Evolutionary conservation across 2,888 invertebrate genomes (phyloP), one percentile per base, ranked within the genome.

Genomic region (Diarsia dahlii): DNA sequence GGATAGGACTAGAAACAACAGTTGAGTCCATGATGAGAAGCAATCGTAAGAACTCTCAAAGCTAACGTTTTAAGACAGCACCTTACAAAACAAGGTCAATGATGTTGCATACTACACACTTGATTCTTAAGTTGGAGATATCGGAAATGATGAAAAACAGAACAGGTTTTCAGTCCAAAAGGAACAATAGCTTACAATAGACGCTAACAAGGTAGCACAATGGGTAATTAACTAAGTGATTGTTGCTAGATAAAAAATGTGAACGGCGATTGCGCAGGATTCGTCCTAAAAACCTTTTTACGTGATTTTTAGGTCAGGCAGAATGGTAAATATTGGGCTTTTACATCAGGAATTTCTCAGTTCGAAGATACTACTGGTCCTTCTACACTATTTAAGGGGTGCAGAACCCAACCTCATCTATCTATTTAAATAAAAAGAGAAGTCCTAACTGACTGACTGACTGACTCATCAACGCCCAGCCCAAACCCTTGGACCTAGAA

Each of bases 141-240:
- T 50, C 15, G 15, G 23, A 50, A 62, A 62, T 82, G 13, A 63
- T 56, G 45, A 58, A 79, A 52, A 79, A 67, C 48, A 64, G 56
- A 75, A 56, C 56, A 23, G 46, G 52, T 68, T 63, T 79, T 62
- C 50, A 71, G 62, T 28, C 12, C 66, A 12, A 4, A 18, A 13
- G 50, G 5, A 63, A 82, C 80, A 80, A 82, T 82, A 63, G 78
- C 60, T 66, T 50, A 66, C 50, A 58, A 60, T 69, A 60, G 15
- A 63, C 63, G 60, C 78, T 77, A 62, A 70, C 28, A 65, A 28
- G 28, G 23, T 28, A 81, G 3, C 48, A 82, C 83, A 80, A 80
- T 80, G 10, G 80, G 62, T 78, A 80, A 78, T 80, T 64, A 78
- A 39, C 46, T 48, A 20, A 12, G 34, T 77, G 54, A 71, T 80